Conservation (phyloP, 2,113 vertebrate genomes). For the Vulpes vulpes region DNA sequence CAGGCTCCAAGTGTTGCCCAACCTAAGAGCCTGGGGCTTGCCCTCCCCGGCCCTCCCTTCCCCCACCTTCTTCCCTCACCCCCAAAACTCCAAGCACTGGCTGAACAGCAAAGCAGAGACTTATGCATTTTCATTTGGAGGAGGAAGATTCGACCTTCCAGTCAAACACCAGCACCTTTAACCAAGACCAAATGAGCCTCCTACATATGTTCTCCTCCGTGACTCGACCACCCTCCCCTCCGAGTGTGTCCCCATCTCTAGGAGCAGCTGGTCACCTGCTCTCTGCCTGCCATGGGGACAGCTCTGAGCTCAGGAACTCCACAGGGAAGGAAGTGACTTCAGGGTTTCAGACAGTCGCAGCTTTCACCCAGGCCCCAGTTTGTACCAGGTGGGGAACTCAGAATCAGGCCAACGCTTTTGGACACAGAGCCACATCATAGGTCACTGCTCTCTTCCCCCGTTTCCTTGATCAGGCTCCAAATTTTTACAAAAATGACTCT, state of each 20-base stretch:
- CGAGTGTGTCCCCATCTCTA: not conserved
- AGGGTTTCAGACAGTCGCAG: not conserved
- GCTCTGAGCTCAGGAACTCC: not conserved
- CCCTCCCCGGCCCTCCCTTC: not conserved
- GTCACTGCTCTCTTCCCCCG: not conserved
- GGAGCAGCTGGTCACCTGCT: not conserved
- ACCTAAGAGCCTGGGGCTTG: not conserved
- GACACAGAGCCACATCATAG: not conserved
- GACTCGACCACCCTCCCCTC: not conserved
- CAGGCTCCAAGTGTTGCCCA: not conserved
- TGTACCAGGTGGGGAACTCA: not conserved
- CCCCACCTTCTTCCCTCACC: not conserved
- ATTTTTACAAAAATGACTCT: not conserved
- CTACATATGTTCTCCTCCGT: not conserved
- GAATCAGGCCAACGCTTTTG: not conserved
- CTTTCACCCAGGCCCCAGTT: not conserved
- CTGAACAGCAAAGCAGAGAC: not conserved
- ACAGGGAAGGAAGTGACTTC: not conserved
- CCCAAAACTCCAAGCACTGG: not conserved
- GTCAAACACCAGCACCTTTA: constrained; percentile 67
- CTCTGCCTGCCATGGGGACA: not conserved
- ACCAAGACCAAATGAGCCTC: constrained; percentile 47
- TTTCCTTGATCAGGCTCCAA: not conserved
- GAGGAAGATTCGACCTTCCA: not conserved
- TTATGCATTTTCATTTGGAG: not conserved